These are phyloP conservation scores for Turdus rufiventris DNA, from an alignment of 2,113 vertebrate species.

Conservation along the genomic window DNA sequence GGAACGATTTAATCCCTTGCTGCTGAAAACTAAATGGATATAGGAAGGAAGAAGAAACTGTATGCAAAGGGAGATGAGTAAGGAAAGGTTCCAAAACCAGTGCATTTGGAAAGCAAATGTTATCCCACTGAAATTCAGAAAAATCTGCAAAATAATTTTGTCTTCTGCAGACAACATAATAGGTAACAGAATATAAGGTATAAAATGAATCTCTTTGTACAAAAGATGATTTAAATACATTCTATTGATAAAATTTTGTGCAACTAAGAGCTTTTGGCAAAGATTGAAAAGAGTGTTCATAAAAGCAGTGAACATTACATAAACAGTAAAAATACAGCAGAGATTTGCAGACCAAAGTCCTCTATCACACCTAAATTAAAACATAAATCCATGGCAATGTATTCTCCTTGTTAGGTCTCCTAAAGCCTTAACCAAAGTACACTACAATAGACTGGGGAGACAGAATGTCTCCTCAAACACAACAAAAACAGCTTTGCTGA, in stretches of 20 bases:
- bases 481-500: not conserved
- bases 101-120: not conserved
- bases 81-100: not conserved
- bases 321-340: not conserved
- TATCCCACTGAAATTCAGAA: not conserved
- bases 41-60: not conserved
- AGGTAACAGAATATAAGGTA: not conserved
- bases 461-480: not conserved
- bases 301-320: not conserved
- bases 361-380: not conserved
- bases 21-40: not conserved
- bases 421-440: not conserved
- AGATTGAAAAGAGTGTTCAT: not conserved
- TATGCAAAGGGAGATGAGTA: not conserved
- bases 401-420: not conserved
- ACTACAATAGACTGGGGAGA: not conserved
- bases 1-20: not conserved
- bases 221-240: not conserved
- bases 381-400: not conserved
- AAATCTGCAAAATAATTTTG: not conserved
- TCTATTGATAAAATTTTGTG: not conserved
- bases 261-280: not conserved
- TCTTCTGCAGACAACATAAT: not conserved
- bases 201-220: not conserved
- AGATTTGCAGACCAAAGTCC: not conserved